Percentiles rank a stretch among this genome's conserved stretches.
These are phyloP conservation scores for Melanostoma scalare DNA, from an alignment of 2,888 invertebrate genomes.

Conservation along the genomic window DNA sequence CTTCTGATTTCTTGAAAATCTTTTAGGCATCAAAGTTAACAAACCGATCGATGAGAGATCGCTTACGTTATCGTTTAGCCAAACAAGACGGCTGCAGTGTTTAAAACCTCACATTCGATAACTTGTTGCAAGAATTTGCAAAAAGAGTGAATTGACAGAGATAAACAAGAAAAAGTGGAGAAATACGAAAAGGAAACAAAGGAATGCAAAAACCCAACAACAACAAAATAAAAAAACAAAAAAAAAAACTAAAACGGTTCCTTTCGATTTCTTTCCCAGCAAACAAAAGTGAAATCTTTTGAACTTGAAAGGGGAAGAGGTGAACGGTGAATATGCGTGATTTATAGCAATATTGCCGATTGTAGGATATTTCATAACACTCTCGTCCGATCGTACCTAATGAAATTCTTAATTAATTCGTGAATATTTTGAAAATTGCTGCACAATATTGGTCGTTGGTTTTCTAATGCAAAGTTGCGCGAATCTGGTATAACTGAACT, in stretches of 20 bases:
- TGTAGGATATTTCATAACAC: conserved; percentile 47
- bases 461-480: conserved; percentile 16
- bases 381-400: neutral
- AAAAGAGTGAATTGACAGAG: conserved; percentile 26
- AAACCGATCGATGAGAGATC: conserved; percentile 44
- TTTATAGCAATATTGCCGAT: conserved; percentile 33
- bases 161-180: conserved; percentile 41
- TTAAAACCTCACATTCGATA: conserved; percentile 57
- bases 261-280: conserved; percentile 64
- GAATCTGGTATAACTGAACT: neutral
- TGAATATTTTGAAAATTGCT: conserved; percentile 26
- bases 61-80: conserved; percentile 38
- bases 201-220: too few species aligned
- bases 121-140: conserved; percentile 53
- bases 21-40: conserved; percentile 41
- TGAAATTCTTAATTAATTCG: conserved; percentile 42
- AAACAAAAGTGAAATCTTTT: conserved; percentile 71
- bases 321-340: conserved; percentile 46
- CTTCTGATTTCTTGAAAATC: conserved; percentile 28
- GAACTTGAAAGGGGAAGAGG: conserved; percentile 65
- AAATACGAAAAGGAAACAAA: conserved; percentile 32
- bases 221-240: neutral
- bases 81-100: conserved; percentile 23
- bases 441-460: conserved; percentile 10
- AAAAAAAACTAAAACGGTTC: too few species aligned